These are phyloP conservation scores for Chelonus formosanus DNA, from an alignment of 2,888 invertebrate genomes.

Conservation along the genomic window DNA sequence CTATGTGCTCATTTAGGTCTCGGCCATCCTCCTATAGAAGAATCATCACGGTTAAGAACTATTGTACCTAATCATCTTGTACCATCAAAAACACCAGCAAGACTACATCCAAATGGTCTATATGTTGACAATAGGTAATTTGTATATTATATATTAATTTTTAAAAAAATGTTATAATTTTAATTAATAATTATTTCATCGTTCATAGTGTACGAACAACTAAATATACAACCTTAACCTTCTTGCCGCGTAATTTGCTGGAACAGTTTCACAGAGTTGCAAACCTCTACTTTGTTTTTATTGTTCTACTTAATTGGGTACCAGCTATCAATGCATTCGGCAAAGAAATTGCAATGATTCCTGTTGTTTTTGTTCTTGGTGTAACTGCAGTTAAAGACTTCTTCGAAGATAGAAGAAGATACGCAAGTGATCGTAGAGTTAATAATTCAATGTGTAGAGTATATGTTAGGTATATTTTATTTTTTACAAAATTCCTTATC, in stretches of 20 bases:
- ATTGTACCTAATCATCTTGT: conserved; percentile 88
- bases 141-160: not conserved
- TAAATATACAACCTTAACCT: conserved; percentile 92
- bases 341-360: conserved; percentile 94
- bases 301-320: conserved; percentile 95
- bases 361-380: conserved; percentile 91
- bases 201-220: conserved; percentile 82
- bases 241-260: conserved; percentile 93
- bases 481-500: not conserved
- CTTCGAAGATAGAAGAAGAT: conserved; percentile 90
- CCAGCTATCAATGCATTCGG: conserved; percentile 94
- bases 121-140: conserved; percentile 75
- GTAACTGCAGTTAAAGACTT: conserved; percentile 95
- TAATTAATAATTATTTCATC: not conserved
- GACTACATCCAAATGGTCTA: conserved; percentile 85
- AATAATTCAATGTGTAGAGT: conserved; percentile 93
- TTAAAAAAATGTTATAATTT: no score
- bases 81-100: conserved; percentile 80
- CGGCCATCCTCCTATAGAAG: conserved; percentile 67
- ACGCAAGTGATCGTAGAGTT: conserved; percentile 90
- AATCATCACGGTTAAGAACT: conserved; percentile 75
- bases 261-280: conserved; percentile 98
- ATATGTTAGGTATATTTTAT: conserved; percentile 78
- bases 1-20: conserved; percentile 63
- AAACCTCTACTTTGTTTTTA: conserved; percentile 97